Evolutionary conservation across 2,888 invertebrate species (phyloP).

Genomic region (Mayetiola destructor): DNA sequence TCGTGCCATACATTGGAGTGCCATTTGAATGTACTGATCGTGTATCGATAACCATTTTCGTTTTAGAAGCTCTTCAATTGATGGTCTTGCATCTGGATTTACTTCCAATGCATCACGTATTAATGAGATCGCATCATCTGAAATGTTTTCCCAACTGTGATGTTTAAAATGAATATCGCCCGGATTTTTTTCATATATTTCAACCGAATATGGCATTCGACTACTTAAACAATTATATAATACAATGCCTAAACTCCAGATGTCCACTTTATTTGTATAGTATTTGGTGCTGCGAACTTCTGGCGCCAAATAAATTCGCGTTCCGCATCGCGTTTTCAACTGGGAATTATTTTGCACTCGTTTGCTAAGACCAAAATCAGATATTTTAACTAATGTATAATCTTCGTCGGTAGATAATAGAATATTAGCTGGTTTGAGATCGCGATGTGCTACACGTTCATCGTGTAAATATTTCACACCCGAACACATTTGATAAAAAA

Average conservation of each 20-base stretch:
- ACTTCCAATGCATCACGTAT: background rate
- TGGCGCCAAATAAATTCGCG: background rate
- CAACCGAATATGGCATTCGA: background rate
- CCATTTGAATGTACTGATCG: background rate
- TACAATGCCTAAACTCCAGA: background rate
- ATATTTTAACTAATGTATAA: background rate
- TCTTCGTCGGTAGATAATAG: background rate
- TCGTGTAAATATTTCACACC: background rate
- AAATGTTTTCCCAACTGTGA: background rate
- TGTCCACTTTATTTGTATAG: slow-evolving; percentile 1
- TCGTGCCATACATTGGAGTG: background rate
- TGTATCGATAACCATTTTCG: background rate
- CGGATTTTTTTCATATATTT: background rate
- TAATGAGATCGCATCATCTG: background rate
- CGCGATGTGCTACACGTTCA: background rate
- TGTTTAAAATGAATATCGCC: background rate
- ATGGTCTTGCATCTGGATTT: background rate
- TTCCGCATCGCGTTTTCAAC: background rate
- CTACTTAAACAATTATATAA: background rate
- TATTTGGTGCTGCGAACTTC: background rate
- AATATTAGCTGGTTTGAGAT: background rate
- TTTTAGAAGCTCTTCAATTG: background rate
- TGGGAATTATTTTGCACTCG: background rate
- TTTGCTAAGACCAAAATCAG: slow-evolving; percentile 2
- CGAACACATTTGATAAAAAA: background rate